A percentile compares a stretch with the other conserved stretches of the same genome.
These are phyloP conservation scores for Petromus typicus DNA, from an alignment of 2,113 vertebrate genomes.

Conservation along the genomic window DNA sequence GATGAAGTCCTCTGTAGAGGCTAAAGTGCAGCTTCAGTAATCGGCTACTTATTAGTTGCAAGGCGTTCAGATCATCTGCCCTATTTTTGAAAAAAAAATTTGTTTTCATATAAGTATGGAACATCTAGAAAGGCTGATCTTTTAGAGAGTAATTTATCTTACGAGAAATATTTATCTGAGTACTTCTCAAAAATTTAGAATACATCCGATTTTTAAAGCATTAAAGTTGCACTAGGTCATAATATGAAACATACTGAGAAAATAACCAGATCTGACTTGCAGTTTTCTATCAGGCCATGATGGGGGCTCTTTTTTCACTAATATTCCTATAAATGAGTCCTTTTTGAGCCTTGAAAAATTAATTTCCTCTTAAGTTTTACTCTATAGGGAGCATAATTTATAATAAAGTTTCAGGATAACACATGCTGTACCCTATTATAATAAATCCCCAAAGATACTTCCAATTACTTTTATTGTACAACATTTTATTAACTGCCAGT, in stretches of 20 bases:
- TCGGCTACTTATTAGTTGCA: constrained; percentile 98
- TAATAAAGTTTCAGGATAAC: neutral
- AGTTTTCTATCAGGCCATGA: constrained; percentile 12
- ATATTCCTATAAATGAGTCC: neutral
- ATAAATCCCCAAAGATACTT: constrained; percentile 37
- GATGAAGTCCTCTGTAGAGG: constrained; percentile 96
- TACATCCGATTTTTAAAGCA: constrained; percentile 58
- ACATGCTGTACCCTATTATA: constrained; percentile 23
- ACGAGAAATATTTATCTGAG: constrained; percentile 34
- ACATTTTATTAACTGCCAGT: constrained; percentile 48
- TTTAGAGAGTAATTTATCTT: constrained; percentile 41
- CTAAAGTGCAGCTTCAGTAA: constrained; percentile 97
- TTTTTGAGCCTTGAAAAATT: constrained; percentile 22
- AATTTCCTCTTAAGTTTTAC: constrained; percentile 19
- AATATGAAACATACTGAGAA: constrained; percentile 18
- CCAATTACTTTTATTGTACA: constrained; percentile 49
- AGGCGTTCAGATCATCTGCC: constrained; percentile 93
- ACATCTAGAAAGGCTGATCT: neutral
- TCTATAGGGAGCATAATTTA: neutral
- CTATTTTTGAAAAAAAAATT: constrained; percentile 83
- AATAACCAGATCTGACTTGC: neutral
- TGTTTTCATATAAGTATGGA: constrained; percentile 39
- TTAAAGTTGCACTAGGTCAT: neutral
- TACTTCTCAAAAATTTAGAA: constrained; percentile 44
- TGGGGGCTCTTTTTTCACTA: constrained; percentile 39